Evolutionary conservation across 2,888 invertebrate genomes (phyloP), one percentile per base, ranked within the genome.

Genomic region (Gastrophysa polygoni): DNA sequence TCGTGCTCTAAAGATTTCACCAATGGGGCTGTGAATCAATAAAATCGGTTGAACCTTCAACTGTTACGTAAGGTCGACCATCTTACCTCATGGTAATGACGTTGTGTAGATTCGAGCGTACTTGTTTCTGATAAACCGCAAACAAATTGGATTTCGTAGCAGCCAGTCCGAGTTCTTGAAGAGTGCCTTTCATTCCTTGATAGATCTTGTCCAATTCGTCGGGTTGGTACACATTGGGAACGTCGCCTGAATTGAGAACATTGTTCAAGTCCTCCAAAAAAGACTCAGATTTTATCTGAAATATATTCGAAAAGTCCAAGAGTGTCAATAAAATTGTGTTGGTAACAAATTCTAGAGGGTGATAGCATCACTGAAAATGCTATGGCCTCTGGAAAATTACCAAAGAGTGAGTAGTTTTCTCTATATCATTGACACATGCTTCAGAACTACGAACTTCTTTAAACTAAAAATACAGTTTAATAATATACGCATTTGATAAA

Each of bases 181-280:
- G 88, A 0, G 87, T 85, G 51, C 91, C 91, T 47, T 91, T 90
- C 83, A 91, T 91, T 0, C 87, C 84, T 73, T 87, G 86, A 80
- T 84, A 91, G 66, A 92, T 91, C 73, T 83, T 85, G 69, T 93
- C 93, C 52, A 90, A 76, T 76, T 95, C 95, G 69, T 96, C 95
- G 1, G 89, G 85, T 57, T 91, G 89, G 79, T 91, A 95, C 17
- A 95, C 89, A 76, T 94, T 95, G 0, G 95, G 95, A 2, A 95
- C 93, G 78, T 95, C 95, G 0, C 95, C 95, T 8, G 92, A 91
- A 77, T 93, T 95, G 20, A 96, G 79, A 55, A 96, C 85, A 75
- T 93, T 95, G 81, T 95, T 95, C 48, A 96, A 83, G 73, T 96
- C 95, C 78, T 95, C 95, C 52, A 95, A 83, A 80, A 95, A 95